These are phyloP conservation scores for Halcyon smyrnensis DNA, from an alignment of 2,797 vertebrate species.

Conservation along the genomic window DNA sequence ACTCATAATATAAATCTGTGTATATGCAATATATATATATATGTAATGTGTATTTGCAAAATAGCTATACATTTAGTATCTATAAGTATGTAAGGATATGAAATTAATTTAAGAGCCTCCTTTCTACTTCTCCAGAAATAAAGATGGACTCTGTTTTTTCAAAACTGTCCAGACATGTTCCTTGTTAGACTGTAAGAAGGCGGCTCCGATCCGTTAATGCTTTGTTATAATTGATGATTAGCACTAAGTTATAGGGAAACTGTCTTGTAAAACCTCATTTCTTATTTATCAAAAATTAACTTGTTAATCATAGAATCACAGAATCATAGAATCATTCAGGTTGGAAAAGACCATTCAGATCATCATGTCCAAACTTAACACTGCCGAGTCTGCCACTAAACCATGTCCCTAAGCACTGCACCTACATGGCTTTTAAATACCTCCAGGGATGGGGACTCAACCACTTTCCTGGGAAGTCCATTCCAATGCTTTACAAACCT, in stretches of 20 bases:
- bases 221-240: neutral
- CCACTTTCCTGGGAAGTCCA: neutral
- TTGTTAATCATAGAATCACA: neutral
- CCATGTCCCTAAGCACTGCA: neutral
- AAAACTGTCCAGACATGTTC: neutral
- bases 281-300: neutral
- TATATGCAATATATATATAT: neutral
- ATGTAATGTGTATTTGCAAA: neutral
- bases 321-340: neutral
- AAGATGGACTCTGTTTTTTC: neutral
- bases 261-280: neutral
- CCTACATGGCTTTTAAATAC: neutral
- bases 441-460: neutral
- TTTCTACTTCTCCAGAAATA: neutral
- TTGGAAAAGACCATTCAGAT: neutral
- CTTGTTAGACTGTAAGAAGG: neutral
- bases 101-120: neutral
- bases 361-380: neutral
- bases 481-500: neutral
- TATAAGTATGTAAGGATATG: neutral
- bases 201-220: neutral
- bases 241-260: neutral
- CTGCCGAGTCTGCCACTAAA: neutral
- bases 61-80: neutral
- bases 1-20: neutral